These are phyloP conservation scores for Argynnis bischoffii DNA, from an alignment of 2,888 invertebrate genomes.

Conservation along the genomic window DNA sequence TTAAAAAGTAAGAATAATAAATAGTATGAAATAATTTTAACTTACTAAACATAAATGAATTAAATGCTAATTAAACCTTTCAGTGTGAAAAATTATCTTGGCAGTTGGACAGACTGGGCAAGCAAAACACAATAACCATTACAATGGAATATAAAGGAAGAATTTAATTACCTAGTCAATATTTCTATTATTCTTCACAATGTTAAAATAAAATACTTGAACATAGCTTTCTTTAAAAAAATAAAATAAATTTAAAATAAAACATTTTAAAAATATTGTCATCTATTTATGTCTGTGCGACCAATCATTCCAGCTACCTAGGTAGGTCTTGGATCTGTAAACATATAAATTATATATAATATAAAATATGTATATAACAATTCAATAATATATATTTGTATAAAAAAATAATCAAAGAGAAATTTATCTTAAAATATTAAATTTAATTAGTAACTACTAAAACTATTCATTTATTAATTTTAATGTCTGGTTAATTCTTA, in stretches of 20 bases:
- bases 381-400: not conserved
- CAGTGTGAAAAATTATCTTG: conserved; percentile 81
- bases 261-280: not conserved
- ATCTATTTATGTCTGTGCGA: conserved; percentile 53
- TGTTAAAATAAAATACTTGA: not conserved
- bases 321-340: conserved; percentile 75
- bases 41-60: not conserved
- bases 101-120: conserved; percentile 84
- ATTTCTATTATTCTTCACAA: not conserved
- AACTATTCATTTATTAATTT: too few relatives aligned
- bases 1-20: conserved; percentile 77
- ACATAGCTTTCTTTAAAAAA: too few relatives aligned
- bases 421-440: too few relatives aligned
- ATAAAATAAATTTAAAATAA: too few relatives aligned
- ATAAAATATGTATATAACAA: conserved; percentile 15
- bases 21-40: not conserved
- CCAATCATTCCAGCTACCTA: conserved; percentile 79
- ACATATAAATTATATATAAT: conserved; percentile 20
- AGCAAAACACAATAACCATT: conserved; percentile 46
- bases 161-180: not conserved
- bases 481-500: too few relatives aligned
- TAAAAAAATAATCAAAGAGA: not conserved
- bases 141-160: not conserved
- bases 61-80: conserved; percentile 48
- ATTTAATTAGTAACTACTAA: too few relatives aligned